These are phyloP conservation scores for Lipotes vexillifer DNA, from an alignment of 2,113 vertebrate species.

Conservation along the genomic window DNA sequence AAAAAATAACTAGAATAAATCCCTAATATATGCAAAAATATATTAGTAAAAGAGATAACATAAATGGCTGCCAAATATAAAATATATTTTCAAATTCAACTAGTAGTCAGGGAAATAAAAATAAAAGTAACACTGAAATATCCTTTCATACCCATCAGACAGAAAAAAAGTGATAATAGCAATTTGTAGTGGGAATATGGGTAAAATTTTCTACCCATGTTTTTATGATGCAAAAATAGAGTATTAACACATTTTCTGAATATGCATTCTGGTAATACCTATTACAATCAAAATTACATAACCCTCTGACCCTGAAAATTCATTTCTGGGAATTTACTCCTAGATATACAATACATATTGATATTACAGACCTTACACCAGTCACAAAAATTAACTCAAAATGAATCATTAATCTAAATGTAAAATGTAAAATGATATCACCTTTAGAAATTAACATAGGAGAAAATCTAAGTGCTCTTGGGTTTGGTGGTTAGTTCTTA, in stretches of 20 bases:
- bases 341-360: background rate
- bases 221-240: background rate
- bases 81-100: background rate
- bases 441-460: background rate
- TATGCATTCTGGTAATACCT: background rate
- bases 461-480: background rate
- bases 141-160: background rate
- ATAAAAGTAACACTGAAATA: background rate
- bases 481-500: background rate
- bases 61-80: background rate
- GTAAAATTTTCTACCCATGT: background rate
- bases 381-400: background rate
- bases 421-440: background rate
- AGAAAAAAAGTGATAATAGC: background rate
- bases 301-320: background rate
- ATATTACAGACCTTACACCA: background rate
- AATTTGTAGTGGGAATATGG: background rate
- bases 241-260: background rate
- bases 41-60: background rate
- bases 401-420: background rate
- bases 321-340: background rate
- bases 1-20: background rate
- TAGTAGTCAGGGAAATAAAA: background rate
- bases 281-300: background rate
- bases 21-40: background rate